phyloP scores from a whole-genome alignment of 2,888 invertebrate species.

The Heterodera filipjevi region DNA sequence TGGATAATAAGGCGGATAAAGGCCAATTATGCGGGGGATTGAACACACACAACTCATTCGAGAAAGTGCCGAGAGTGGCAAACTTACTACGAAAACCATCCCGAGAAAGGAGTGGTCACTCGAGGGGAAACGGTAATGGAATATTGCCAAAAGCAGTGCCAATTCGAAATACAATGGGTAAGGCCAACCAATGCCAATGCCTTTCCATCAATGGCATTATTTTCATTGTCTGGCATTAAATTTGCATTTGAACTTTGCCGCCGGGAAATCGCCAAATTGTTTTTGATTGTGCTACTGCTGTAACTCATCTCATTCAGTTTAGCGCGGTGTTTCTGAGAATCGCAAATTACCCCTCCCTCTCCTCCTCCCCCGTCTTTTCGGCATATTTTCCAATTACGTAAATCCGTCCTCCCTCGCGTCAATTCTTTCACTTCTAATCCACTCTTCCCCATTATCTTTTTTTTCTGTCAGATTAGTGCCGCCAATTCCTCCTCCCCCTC shows the following conservation, averaged over 20 bases:
- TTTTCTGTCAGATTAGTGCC: neutral
- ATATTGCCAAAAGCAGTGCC: neutral
- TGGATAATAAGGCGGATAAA: neutral
- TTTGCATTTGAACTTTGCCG: too few relatives aligned
- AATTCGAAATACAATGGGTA: neutral
- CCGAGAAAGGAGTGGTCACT: neutral
- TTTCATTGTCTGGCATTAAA: too few relatives aligned
- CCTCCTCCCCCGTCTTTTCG: neutral
- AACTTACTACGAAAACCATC: neutral
- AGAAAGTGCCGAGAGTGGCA: neutral
- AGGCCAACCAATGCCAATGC: too few relatives aligned
- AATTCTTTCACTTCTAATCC: neutral
- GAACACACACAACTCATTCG: too few relatives aligned
- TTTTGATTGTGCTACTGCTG: too few relatives aligned
- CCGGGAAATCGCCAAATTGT: too few relatives aligned
- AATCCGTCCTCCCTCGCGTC: neutral
- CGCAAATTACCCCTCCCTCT: neutral
- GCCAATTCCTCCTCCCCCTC: neutral
- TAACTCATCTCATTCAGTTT: too few relatives aligned
- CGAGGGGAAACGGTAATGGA: neutral
- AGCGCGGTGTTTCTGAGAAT: neutral
- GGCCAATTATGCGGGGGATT: slow-evolving; percentile 8
- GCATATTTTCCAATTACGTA: slow-evolving; percentile 3
- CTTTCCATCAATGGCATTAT: neutral
- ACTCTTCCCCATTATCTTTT: neutral